Base-by-base conservation (phyloP, 1,140 invertebrate species). In the Hylyphantes graminicola region DNA sequence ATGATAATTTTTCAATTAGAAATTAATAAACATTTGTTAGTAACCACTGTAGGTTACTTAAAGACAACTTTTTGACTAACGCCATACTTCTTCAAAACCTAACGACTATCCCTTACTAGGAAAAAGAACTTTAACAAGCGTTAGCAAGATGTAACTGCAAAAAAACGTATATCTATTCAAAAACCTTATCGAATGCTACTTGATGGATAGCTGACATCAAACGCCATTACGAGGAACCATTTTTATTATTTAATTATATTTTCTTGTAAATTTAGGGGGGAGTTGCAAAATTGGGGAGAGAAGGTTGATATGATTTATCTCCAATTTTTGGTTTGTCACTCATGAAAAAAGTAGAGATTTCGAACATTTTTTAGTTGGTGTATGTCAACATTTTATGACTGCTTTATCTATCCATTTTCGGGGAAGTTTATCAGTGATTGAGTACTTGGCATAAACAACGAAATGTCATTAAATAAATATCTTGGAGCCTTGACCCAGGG, bases 141-240 rank as follows among this genome's bases (percentile, higher is more conserved):
- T 76, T 76, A 76, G 74, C 74, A 76, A 51, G 74, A 76, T 76
- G 74, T 76, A 76, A 76, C 57, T 50, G 57, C 59, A 64, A 63
- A 63, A 76, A 50, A 59, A 57, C n/a, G 57, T 13, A 63, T 76
- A 59, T 76, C 55, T 15, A 76, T 21, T 76, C 63, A 76, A 76
- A 76, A 76, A 57, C 63, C 35, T 76, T 76, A 76, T 76, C 59
- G 74, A 76, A 64, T 74, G 72, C n/a, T 64, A 63, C 15, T 76
- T 76, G 74, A 76, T 76, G 74, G 74, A 76, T 76, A 59, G 12
- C n/a, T 51, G 10, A 7, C 57, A 63, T 61, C 48, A 50, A 54
- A 35, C 35, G 7, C 15, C 19, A 8, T 61, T 63, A 48, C 50
- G 57, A 21, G 50, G 11, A 67, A 12, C 17, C 57, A 5, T 51